These are phyloP conservation scores for Muscina levida DNA, from an alignment of 2,888 invertebrate species.

Conservation along the genomic window DNA sequence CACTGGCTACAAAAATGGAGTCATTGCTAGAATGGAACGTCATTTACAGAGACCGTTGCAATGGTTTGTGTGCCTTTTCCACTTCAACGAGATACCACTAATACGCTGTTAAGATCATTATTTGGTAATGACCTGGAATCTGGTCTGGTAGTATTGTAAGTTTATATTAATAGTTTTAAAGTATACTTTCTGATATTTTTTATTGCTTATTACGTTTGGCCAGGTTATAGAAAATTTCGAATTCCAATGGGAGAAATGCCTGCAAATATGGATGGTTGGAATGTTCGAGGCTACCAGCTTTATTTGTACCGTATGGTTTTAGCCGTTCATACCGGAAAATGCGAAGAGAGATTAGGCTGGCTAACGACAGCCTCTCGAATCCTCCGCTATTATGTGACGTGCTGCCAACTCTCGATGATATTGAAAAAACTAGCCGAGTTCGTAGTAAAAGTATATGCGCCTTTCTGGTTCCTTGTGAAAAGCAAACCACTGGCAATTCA, in stretches of 20 bases:
- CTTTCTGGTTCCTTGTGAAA: constrained; percentile 42
- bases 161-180: constrained; percentile 1
- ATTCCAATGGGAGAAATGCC: not conserved
- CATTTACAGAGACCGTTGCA: constrained; percentile 26
- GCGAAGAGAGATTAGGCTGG: not conserved
- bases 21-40: constrained; percentile 9
- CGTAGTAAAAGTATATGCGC: constrained; percentile 43
- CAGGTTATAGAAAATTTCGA: not conserved
- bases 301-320: not conserved
- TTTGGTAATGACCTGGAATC: constrained; percentile 28
- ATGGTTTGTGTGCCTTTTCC: constrained; percentile 47
- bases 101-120: not conserved
- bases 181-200: not conserved
- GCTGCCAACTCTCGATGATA: too few species aligned
- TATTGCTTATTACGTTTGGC: not conserved
- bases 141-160: constrained; percentile 27
- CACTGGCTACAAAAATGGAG: constrained; percentile 31
- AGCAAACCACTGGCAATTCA: constrained; percentile 35
- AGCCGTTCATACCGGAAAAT: not conserved
- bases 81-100: constrained; percentile 51
- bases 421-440: constrained; percentile 29
- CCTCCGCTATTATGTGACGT: too few species aligned
- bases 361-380: too few species aligned
- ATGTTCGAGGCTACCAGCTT: not conserved
- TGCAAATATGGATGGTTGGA: not conserved